Conservation (phyloP, 53 echinoderm and acorn worm species). For the Temnopleurus reevesii region DNA sequence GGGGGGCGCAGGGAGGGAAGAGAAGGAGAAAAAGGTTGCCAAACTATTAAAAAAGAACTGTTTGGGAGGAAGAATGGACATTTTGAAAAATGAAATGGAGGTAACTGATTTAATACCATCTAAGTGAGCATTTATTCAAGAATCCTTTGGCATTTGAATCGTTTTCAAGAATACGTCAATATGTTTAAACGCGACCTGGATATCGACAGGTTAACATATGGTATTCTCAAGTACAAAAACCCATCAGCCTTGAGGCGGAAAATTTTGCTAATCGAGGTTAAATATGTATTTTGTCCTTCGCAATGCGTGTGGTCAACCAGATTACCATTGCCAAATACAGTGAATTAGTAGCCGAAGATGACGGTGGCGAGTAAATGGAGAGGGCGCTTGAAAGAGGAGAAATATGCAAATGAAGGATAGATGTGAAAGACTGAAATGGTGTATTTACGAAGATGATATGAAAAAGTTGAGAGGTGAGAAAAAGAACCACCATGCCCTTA, state of each 20-base stretch:
- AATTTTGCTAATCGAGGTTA: not conserved
- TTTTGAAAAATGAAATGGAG: no score
- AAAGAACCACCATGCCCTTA: no score
- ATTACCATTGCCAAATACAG: not conserved
- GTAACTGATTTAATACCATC: not conserved
- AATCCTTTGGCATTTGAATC: not conserved
- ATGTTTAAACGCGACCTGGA: not conserved
- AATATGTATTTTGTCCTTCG: not conserved
- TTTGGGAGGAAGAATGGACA: no score
- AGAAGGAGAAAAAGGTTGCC: no score
- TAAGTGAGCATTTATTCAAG: not conserved
- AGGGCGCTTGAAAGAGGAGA: not conserved
- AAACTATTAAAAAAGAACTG: no score
- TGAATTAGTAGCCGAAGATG: not conserved
- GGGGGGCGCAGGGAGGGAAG: not conserved
- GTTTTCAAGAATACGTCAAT: not conserved
- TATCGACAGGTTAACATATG: not conserved
- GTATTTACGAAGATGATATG: not conserved
- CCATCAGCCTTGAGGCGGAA: conserved; percentile 14
- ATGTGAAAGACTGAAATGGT: no score
- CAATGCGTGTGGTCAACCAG: not conserved
- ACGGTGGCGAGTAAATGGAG: not conserved
- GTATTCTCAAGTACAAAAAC: not conserved
- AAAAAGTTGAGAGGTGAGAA: not conserved
- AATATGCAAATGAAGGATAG: not conserved